These are phyloP conservation scores for Papio anubis DNA, from an alignment of 2,113 vertebrate species.

Conservation along the genomic window DNA sequence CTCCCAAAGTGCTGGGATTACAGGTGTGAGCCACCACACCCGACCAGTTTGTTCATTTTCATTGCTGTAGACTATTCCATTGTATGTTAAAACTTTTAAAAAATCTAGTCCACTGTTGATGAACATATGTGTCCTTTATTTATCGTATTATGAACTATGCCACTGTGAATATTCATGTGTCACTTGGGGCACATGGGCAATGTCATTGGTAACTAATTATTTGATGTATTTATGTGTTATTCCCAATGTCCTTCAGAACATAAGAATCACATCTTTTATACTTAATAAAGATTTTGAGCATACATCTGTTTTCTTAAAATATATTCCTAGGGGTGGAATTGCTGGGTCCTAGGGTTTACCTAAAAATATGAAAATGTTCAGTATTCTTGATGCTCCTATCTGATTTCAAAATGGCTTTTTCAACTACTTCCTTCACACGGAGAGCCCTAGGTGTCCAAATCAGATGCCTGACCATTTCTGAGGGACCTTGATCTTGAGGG, in stretches of 20 bases:
- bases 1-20: too few species aligned
- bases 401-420: conserved; percentile 46
- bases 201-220: conserved; percentile 1
- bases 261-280: conserved; percentile 25
- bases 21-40: too few species aligned
- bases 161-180: neutral
- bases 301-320: neutral
- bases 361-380: conserved; percentile 13
- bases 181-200: neutral
- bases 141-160: neutral
- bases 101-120: neutral
- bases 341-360: neutral
- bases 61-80: neutral
- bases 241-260: conserved; percentile 35
- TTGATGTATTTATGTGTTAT: conserved; percentile 26
- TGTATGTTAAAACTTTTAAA: neutral
- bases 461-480: neutral
- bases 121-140: neutral
- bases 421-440: neutral
- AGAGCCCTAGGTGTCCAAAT: neutral
- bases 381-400: neutral
- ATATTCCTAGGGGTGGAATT: neutral
- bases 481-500: neutral
- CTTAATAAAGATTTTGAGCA: conserved; percentile 2
- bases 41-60: neutral